These are phyloP conservation scores for Hipparchia sbordonii DNA, from an alignment of 2,888 invertebrate genomes.

Conservation along the genomic window DNA sequence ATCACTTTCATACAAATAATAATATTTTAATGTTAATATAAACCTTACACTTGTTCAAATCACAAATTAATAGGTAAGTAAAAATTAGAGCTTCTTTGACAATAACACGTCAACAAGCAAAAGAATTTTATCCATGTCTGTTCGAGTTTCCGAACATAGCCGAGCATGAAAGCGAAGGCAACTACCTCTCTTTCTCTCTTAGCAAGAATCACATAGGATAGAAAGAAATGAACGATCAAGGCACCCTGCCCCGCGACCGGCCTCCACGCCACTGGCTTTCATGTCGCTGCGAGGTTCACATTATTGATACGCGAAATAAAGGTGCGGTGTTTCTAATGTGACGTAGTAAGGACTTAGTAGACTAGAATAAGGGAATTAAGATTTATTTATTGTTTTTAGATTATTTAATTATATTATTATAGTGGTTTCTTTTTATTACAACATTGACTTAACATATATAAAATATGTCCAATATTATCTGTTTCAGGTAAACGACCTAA, in stretches of 20 bases:
- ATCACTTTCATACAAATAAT: too few relatives aligned
- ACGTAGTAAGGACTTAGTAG: neutral
- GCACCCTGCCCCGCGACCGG: neutral
- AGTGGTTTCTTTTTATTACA: too few relatives aligned
- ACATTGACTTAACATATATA: too few relatives aligned
- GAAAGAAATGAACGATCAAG: constrained; percentile 6
- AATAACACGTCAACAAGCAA: constrained; percentile 3
- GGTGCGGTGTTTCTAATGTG: neutral
- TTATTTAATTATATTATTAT: too few relatives aligned
- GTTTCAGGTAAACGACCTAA: too few relatives aligned
- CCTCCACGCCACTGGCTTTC: neutral
- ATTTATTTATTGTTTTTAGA: neutral
- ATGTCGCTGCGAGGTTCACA: too few relatives aligned
- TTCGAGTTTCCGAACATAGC: neutral
- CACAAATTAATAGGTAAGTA: neutral
- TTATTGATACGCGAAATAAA: neutral
- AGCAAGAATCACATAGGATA: neutral
- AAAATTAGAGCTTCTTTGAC: too few relatives aligned
- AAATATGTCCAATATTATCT: too few relatives aligned
- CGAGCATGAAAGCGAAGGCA: neutral
- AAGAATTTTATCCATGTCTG: constrained; percentile 3
- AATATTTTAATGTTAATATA: neutral
- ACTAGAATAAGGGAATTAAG: neutral
- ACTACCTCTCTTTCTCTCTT: neutral
- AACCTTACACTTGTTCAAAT: neutral